Evolutionary conservation across 2,797 vertebrate species (phyloP).

Genomic region (Lagodon rhomboides): DNA sequence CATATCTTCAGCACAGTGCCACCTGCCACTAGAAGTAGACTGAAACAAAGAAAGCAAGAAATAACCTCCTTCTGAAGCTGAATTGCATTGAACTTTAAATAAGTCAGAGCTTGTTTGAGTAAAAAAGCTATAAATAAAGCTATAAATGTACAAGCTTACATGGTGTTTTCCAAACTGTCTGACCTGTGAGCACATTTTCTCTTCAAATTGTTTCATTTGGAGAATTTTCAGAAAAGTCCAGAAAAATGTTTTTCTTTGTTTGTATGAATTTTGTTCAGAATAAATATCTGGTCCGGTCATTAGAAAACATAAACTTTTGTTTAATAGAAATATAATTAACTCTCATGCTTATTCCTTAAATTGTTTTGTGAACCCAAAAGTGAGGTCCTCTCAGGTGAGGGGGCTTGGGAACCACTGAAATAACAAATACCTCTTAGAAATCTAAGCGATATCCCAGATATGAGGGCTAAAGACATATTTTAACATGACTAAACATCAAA

Average conservation of each 20-base stretch:
- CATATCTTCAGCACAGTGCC: constrained; percentile 99
- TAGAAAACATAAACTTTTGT: too few species aligned
- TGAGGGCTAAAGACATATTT: neutral
- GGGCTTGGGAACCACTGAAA: neutral
- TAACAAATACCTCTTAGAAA: neutral
- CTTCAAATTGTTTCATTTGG: too few species aligned
- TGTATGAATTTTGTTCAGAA: too few species aligned
- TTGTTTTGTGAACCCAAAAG: neutral
- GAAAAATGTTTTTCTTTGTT: too few species aligned
- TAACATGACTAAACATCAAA: neutral
- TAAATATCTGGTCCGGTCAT: too few species aligned
- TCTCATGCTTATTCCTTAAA: neutral
- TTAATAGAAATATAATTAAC: neutral
- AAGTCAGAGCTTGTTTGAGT: neutral
- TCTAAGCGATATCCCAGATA: neutral
- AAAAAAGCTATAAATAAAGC: neutral
- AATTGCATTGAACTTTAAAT: neutral
- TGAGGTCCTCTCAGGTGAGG: neutral
- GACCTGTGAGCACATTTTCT: neutral
- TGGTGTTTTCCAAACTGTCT: neutral
- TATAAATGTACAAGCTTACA: neutral
- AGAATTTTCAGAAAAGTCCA: too few species aligned
- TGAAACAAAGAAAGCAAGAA: constrained; percentile 64
- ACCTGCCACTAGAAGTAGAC: constrained; percentile 95
- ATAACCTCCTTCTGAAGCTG: neutral